phyloP scores from a whole-genome alignment of 2,113 vertebrate genomes.

The Nanorana parkeri region DNA sequence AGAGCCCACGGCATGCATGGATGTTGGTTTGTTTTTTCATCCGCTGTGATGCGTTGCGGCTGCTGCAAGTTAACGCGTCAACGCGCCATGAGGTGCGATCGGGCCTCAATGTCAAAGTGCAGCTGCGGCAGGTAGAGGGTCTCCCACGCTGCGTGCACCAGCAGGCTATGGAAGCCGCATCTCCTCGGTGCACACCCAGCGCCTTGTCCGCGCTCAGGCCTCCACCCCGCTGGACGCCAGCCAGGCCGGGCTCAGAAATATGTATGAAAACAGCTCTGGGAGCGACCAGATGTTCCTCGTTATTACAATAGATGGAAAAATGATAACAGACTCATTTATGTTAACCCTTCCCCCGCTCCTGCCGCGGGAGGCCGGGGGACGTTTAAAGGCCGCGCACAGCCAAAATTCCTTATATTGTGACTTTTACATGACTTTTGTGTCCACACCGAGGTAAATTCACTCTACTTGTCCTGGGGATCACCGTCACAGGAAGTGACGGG shows the following conservation, averaged over 20 bases:
- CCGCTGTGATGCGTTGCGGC: too few relatives aligned
- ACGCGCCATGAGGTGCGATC: too few relatives aligned
- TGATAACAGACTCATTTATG: background rate
- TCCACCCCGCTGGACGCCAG: background rate
- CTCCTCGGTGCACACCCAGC: background rate
- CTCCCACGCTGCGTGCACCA: background rate
- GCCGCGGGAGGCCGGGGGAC: background rate
- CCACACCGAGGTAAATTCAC: too few relatives aligned
- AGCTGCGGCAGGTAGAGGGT: background rate
- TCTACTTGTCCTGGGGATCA: too few relatives aligned
- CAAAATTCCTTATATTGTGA: too few relatives aligned
- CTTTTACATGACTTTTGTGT: too few relatives aligned
- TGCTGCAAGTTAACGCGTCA: too few relatives aligned
- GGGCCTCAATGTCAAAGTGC: too few relatives aligned
- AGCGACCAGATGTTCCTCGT: constrained; percentile 34
- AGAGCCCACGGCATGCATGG: too few relatives aligned
- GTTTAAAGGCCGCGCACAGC: too few relatives aligned
- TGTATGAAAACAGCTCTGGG: background rate
- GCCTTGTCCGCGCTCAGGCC: background rate
- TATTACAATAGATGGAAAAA: constrained; percentile 30
- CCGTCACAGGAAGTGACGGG: too few relatives aligned
- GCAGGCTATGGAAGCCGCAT: background rate
- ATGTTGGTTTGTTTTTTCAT: too few relatives aligned
- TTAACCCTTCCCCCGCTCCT: constrained; percentile 1
- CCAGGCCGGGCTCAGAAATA: constrained; percentile 10